These are phyloP conservation scores for Corythoichthys intestinalis DNA, from an alignment of 2,113 vertebrate genomes.

Conservation along the genomic window DNA sequence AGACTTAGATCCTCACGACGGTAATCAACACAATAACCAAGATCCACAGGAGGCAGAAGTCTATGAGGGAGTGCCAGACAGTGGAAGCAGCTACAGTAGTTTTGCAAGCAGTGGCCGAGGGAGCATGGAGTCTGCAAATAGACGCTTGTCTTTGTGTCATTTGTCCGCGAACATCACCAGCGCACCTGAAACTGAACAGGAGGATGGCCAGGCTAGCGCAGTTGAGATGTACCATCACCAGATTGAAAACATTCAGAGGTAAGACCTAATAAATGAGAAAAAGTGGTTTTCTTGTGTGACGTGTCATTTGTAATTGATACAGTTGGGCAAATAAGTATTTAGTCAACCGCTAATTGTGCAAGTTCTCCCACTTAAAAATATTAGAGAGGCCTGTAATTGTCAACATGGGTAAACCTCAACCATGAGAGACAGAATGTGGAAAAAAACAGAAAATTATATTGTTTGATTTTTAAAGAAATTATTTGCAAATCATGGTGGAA, in stretches of 20 bases:
- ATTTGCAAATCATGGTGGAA: no score
- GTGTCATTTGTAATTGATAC: not conserved
- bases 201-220: constrained; percentile 40
- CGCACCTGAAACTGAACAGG: constrained; percentile 55
- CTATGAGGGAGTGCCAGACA: constrained; percentile 44
- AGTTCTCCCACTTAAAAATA: no score
- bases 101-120: constrained; percentile 76
- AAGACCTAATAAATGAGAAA: constrained; percentile 1
- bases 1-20: not conserved
- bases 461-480: no score
- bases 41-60: constrained; percentile 31
- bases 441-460: no score
- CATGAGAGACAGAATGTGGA: no score
- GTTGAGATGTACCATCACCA: constrained; percentile 29
- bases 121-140: constrained; percentile 67
- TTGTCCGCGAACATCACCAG: constrained; percentile 53
- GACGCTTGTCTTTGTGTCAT: constrained; percentile 58
- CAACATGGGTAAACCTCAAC: no score
- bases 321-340: no score
- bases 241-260: constrained; percentile 56
- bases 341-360: no score
- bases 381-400: no score
- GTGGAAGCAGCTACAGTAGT: constrained; percentile 68
- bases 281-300: not conserved
- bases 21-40: not conserved